Conservation (phyloP, 2,113 vertebrate genomes). For the Solea senegalensis region DNA sequence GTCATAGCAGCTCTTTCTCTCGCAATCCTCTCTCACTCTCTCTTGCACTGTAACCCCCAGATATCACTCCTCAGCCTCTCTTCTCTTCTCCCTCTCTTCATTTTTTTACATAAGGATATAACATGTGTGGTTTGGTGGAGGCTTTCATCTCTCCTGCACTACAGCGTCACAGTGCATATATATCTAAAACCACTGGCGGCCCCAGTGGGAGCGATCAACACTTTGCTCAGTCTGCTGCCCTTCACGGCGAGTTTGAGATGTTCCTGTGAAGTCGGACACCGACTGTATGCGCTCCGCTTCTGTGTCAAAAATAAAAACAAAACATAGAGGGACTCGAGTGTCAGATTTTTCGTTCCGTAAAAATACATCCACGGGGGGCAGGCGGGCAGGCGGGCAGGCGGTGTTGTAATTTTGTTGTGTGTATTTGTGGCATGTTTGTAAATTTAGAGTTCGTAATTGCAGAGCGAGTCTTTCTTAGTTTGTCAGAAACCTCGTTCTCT, state of each 20-base stretch:
- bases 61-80: conserved; percentile 24
- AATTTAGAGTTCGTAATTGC: too few relatives aligned
- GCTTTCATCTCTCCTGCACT: conserved; percentile 41
- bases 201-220: conserved; percentile 4
- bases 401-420: too few relatives aligned
- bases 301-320: neutral
- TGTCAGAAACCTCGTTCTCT: too few relatives aligned
- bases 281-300: neutral
- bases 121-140: neutral
- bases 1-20: conserved; percentile 58
- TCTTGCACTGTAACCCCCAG: conserved; percentile 12
- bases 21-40: conserved; percentile 36
- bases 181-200: neutral
- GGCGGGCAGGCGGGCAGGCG: too few relatives aligned
- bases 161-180: neutral
- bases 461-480: too few relatives aligned
- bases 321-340: neutral
- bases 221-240: neutral
- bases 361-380: neutral
- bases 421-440: too few relatives aligned
- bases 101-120: conserved; percentile 30
- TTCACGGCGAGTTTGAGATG: neutral
- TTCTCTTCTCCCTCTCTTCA: neutral
- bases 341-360: neutral
- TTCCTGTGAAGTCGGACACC: neutral